phyloP scores from a whole-genome alignment of 2,113 vertebrate species.

The Pseudorhombus dupliciocellatus region DNA sequence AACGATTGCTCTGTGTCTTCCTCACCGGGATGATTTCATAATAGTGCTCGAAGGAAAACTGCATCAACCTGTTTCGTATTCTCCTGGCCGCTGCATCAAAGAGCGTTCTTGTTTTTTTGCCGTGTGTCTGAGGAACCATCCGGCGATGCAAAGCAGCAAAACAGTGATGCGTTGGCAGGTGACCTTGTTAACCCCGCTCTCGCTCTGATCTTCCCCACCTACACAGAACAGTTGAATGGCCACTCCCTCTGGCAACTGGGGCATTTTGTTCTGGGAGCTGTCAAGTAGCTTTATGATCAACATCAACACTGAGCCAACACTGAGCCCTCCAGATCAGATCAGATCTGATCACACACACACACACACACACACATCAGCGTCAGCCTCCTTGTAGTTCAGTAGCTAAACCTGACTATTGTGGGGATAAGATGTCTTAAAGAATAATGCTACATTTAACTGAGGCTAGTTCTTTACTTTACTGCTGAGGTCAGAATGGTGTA shows the following conservation, averaged over 20 bases:
- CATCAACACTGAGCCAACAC: slow-evolving; percentile 48
- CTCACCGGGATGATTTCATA: too few species aligned
- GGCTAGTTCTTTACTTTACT: too few species aligned
- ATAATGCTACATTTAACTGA: too few species aligned
- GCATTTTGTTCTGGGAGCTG: slow-evolving; percentile 67
- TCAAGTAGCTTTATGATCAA: slow-evolving; percentile 48
- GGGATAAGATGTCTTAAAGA: too few species aligned
- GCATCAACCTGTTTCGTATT: too few species aligned
- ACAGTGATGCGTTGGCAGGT: slow-evolving; percentile 29
- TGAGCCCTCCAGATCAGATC: slow-evolving; percentile 34
- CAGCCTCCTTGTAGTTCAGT: background rate
- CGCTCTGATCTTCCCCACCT: slow-evolving; percentile 51
- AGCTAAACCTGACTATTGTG: background rate
- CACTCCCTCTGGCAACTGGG: slow-evolving; percentile 32
- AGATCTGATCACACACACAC: slow-evolving; percentile 11
- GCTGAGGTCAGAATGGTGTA: too few species aligned
- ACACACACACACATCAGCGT: background rate
- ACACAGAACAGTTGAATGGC: slow-evolving; percentile 54
- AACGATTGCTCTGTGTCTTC: too few species aligned
- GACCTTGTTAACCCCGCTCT: slow-evolving; percentile 54
- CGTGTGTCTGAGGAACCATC: slow-evolving; percentile 40
- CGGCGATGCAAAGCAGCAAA: slow-evolving; percentile 26
- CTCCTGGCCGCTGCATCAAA: too few species aligned
- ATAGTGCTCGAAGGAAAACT: too few species aligned
- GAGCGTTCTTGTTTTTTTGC: background rate